phyloP scores from a whole-genome alignment of 2,888 invertebrate genomes.

The Rhopalosiphum nymphaeae region DNA sequence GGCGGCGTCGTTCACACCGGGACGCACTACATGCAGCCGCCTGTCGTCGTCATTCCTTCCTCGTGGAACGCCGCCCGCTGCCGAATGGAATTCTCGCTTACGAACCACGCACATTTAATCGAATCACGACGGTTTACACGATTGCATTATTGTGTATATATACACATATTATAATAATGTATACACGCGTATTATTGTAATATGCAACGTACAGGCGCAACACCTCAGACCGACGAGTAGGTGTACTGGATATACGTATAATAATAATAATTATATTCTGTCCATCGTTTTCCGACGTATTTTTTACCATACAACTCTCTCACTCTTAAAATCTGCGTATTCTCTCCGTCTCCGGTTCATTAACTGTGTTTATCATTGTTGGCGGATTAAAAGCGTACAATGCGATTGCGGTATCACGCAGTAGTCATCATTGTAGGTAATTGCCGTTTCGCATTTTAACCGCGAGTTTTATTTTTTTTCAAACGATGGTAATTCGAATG shows the following conservation, averaged over 20 bases:
- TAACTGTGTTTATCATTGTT: slow-evolving; percentile 21
- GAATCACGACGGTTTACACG: slow-evolving; percentile 48
- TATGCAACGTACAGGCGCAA: slow-evolving; percentile 15
- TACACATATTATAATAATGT: not conserved
- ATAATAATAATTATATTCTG: not conserved
- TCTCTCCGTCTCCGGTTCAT: not conserved
- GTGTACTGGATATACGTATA: not conserved
- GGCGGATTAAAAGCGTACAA: slow-evolving; percentile 33
- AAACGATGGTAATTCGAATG: not conserved
- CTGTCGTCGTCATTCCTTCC: not conserved
- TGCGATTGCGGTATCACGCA: not conserved
- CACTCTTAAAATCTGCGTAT: not conserved
- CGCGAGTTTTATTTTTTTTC: not conserved
- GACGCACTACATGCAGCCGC: not conserved
- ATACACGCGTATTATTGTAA: slow-evolving; percentile 28
- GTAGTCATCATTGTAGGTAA: not conserved
- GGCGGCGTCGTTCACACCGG: slow-evolving; percentile 57
- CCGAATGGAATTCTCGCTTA: slow-evolving; percentile 34
- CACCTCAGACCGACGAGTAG: not conserved
- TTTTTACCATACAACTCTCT: not conserved
- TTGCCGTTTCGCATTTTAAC: slow-evolving; percentile 11
- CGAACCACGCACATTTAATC: slow-evolving; percentile 35
- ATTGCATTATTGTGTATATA: slow-evolving; percentile 20
- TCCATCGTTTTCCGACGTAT: too few relatives aligned
- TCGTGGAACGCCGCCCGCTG: not conserved